phyloP scores from a whole-genome alignment of 2,797 vertebrate genomes.

The Meriones psammophilus region DNA sequence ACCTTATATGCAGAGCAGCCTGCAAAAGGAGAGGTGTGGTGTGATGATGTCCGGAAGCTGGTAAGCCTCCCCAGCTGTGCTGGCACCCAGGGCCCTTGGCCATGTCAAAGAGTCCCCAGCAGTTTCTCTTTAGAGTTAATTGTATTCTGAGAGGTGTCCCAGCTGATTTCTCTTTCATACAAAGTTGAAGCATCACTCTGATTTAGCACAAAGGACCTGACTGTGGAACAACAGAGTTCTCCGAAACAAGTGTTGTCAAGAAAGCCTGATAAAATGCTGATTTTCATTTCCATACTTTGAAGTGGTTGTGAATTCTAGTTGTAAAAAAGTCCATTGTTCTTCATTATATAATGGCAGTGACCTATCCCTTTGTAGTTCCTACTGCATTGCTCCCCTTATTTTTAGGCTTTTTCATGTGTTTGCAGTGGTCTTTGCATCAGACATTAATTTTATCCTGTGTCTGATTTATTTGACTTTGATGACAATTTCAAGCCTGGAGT shows the following conservation, averaged over 20 bases:
- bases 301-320: not conserved
- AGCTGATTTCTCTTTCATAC: not conserved
- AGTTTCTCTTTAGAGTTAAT: too few relatives aligned
- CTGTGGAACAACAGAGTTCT: not conserved
- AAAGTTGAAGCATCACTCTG: not conserved
- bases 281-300: not conserved
- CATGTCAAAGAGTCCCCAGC: not conserved
- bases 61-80: conserved; percentile 84
- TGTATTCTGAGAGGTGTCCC: not conserved
- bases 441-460: not conserved
- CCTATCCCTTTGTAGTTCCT: not conserved
- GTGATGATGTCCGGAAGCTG: conserved; percentile 96
- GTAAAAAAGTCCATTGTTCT: not conserved
- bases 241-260: not conserved
- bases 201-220: not conserved
- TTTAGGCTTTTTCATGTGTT: not conserved
- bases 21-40: conserved; percentile 96
- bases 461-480: not conserved
- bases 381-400: not conserved
- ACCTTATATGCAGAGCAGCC: conserved; percentile 94
- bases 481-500: not conserved
- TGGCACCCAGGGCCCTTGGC: accelerated
- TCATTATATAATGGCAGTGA: not conserved
- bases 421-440: not conserved
- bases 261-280: not conserved